Base-by-base conservation (phyloP, 2,797 vertebrate genomes). In the Coreius guichenoti region DNA sequence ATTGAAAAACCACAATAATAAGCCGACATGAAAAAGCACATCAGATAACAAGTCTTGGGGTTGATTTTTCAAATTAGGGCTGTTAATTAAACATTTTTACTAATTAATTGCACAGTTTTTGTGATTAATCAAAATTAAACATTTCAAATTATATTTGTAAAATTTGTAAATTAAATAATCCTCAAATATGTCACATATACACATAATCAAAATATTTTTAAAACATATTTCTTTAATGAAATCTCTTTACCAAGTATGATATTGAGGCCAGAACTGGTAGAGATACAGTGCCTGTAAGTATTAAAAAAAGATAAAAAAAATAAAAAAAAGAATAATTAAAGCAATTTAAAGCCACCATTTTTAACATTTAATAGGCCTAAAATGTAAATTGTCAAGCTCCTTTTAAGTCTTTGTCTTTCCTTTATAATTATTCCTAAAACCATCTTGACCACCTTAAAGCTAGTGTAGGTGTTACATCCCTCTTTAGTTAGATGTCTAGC, bases 371-470 rank as follows among this genome's bases (percentile, higher is more conserved):
- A 31, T 74, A 5, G 45, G 11, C 8, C 14, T 73, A 47, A 29
- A 49, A 5, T 26, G 39, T 73, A 73, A 72, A 26, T 14, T 4
- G 13, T 47, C 69, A 72, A 73, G 17, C 14, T 49, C 3, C n/a
- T 49, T 49, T 49, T 43, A 70, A 16, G 26, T 19, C 31, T 49
- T 74, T 74, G 8, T 49, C 33, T 75, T 33, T 23, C 3, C 21
- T 36, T 36, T 4, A n/a, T 36, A 33, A 76, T 54, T 56, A 76
- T 36, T 76, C 21, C 74, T 76, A 76, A 58, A 76, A 33, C 17
- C 43, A 21, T 33, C 21, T 56, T 74, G 16, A 49, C 16, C 16
- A 29, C 19, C 74, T n/a, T 45, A 26, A 61, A 58, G 56, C 1
- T 58, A n/a, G 23, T 16, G 49, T 51, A 51, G 17, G n/a, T n/a